Base-by-base conservation (phyloP, 2,797 vertebrate species). In the Naso thynnoides region DNA sequence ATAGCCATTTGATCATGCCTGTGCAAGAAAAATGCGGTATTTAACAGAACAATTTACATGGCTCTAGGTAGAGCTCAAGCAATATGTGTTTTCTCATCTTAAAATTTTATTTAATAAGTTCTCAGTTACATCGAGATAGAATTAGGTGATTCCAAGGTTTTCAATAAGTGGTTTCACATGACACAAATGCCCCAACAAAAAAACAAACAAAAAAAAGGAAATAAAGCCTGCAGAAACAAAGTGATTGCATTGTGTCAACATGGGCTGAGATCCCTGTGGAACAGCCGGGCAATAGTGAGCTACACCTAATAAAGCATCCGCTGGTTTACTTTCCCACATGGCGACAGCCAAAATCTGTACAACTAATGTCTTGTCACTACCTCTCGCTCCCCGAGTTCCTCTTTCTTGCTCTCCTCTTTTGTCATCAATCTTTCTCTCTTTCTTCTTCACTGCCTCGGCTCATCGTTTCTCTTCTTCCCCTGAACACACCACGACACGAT, bases 351-450 rank as follows among this genome's bases (percentile, higher is more conserved):
- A 41, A 81, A 82, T 77, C 65, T 79, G 73, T 69, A 24, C 67
- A 62, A 62, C 74, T 75, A 83, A 88, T 76, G 78, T 78, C 68
- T 70, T 68, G 82, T 84, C 82, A 68, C 78, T 76, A 78, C 73
- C 64, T 67, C 42, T 72, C 33, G 4, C 72, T 72, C 42, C 33
- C 36, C 6, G 36, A 60, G 52, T 70, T 61, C 79, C 63, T 58
- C 69, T 65, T 27, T 53, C 31, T 62, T 3, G 45, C 38, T 6
- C 7, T 36, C 71, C 67, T 58, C 74, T 80, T 65, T 71, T 60
- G 50, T 56, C 76, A 78, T 86, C 74, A 60, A 64, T 85, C 82
- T 76, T 63, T 62, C 50, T 33, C 70, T 65, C 36, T 65, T 60
- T 72, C 77, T 72, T 54, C 61, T 69, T 63, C 42, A 1, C 63